Conservation (phyloP, 2,113 vertebrate species). For the Nipponia nippon region DNA sequence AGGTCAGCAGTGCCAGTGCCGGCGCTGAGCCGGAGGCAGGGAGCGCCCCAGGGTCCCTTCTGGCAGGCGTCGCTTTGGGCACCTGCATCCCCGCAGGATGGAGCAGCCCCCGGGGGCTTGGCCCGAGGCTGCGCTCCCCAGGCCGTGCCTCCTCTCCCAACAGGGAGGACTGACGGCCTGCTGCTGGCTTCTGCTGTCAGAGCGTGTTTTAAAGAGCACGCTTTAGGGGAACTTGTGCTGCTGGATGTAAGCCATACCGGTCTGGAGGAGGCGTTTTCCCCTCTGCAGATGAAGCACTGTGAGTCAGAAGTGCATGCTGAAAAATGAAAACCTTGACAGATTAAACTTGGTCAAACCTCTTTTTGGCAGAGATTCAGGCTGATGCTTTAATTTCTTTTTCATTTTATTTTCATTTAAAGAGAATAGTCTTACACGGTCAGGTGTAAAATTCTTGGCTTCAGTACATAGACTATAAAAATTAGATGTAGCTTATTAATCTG, state of each 20-base stretch:
- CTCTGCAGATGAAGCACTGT: not conserved
- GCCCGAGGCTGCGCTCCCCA: fast-evolving
- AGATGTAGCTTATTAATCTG: not conserved
- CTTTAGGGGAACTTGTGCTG: not conserved
- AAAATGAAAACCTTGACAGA: not conserved
- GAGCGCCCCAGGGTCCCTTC: not conserved
- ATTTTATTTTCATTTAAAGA: not conserved
- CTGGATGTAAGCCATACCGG: not conserved
- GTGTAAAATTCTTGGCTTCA: not conserved
- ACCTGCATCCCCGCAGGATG: fast-evolving
- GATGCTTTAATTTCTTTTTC: not conserved
- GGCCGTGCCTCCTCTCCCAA: fast-evolving
- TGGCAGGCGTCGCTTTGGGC: fast-evolving
- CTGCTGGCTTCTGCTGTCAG: not conserved
- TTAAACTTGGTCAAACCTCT: not conserved
- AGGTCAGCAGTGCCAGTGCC: not conserved
- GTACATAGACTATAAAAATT: not conserved
- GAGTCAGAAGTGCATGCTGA: not conserved
- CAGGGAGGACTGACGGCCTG: not conserved
- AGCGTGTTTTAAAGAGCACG: not conserved
- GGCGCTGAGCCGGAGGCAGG: fast-evolving
- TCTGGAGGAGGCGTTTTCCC: not conserved
- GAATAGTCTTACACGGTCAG: not conserved
- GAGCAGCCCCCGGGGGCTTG: not conserved
- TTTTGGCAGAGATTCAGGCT: not conserved